These are phyloP conservation scores for Poicephalus gulielmi DNA, from an alignment of 2,113 vertebrate genomes.

Conservation along the genomic window DNA sequence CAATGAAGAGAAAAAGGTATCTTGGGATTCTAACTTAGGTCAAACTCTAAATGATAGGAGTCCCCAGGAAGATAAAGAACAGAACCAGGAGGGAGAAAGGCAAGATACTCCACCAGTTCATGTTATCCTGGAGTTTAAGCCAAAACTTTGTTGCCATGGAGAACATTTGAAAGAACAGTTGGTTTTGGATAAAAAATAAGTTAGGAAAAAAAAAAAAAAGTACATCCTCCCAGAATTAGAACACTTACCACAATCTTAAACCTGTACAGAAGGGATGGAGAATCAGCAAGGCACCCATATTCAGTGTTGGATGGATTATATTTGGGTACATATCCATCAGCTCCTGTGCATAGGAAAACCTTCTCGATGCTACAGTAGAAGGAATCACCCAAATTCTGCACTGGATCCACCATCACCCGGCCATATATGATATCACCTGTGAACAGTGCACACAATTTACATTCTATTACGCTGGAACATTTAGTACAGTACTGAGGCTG, in stretches of 20 bases:
- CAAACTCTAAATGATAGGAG: neutral
- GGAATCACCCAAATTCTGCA: slow-evolving; percentile 94
- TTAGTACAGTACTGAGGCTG: neutral
- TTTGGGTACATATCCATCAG: slow-evolving; percentile 95
- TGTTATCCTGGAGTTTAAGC: neutral
- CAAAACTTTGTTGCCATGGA: neutral
- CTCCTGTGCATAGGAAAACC: slow-evolving; percentile 93
- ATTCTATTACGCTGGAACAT: neutral
- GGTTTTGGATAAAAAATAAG: neutral
- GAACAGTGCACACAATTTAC: neutral
- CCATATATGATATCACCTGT: slow-evolving; percentile 89
- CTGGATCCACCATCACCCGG: slow-evolving; percentile 95
- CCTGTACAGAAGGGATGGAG: slow-evolving; percentile 86
- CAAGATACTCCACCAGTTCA: neutral
- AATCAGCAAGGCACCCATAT: slow-evolving; percentile 93
- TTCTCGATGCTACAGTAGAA: slow-evolving; percentile 96
- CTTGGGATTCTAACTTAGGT: neutral
- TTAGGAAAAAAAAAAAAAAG: neutral
- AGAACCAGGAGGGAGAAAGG: neutral
- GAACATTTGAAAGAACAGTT: neutral
- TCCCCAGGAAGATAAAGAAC: neutral
- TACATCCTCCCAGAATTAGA: neutral
- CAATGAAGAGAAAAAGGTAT: neutral
- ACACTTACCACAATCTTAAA: slow-evolving; percentile 93
- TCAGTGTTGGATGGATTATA: slow-evolving; percentile 87